Base-by-base conservation (phyloP, 1,140 invertebrate genomes). In the Anadara kagoshimensis region DNA sequence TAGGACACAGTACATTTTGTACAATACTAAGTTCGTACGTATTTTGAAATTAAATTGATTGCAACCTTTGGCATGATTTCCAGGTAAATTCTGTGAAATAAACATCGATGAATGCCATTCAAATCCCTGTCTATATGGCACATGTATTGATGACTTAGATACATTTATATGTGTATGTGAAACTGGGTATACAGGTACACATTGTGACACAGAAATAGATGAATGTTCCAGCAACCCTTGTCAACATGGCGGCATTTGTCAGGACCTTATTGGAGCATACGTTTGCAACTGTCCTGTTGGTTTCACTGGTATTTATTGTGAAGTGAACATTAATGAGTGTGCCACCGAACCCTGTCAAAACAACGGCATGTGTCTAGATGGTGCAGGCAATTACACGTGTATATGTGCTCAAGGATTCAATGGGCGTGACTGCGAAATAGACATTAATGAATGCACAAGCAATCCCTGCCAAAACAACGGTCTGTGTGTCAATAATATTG, bases 81-180 rank as follows among this genome's bases (percentile, higher is more conserved):
- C 29, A 36, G 53, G 53, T 54, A 11, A 1, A 24, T 11, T 22
- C 10, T 54, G 53, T 54, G 20, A 54, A 54, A 54, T 24, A 54
- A 22, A 54, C 24, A 54, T 54, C 8, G 53, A 54, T 22, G 53
- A 54, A 22, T 54, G 53, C 20, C 7, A 54, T 1, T 22, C n/a
- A 11, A 54, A 54, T 16, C 53, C 53, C 2, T 54, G 53, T 54
- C 0, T 54, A 11, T 36, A 36, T 36, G 29, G 29, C 7, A 36
- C 29, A 36, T 36, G 29, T 36, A 91, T 95, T 24, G 95, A 97
- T 85, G 91, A 93, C 78, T 90, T 77, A 79, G 96, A 97, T 87
- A 94, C 95, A 0, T 78, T 74, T 69, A 45, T 16, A 2, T 83
- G 78, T 44, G n/a, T 51, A 11, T 82, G 76, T 70, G 69, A 53